Conservation (phyloP, 2,888 invertebrate genomes). For the Pyralis farinalis region DNA sequence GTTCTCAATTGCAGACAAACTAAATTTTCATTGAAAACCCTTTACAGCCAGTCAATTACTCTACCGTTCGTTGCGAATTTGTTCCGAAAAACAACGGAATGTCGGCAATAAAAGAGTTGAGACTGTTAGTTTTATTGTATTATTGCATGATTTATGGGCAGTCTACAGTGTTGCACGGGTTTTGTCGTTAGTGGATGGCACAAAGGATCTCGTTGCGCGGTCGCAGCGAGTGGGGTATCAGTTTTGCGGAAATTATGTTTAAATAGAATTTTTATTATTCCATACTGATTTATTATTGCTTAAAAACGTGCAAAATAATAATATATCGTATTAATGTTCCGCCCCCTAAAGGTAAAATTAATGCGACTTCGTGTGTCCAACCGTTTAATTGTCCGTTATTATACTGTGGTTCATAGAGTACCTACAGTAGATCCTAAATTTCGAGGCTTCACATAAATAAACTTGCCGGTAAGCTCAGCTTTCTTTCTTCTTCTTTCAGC, state of each 20-base stretch:
- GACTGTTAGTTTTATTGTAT: conserved; percentile 23
- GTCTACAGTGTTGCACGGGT: conserved; percentile 5
- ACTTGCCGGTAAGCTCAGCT: too few relatives aligned
- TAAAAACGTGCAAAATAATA: neutral
- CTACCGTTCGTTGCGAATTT: conserved; percentile 24
- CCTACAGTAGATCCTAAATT: too few relatives aligned
- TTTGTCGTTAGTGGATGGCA: conserved; percentile 9
- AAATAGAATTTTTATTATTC: too few relatives aligned
- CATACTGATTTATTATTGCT: too few relatives aligned
- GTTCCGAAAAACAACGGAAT: conserved; percentile 18
- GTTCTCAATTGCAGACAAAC: conserved; percentile 42
- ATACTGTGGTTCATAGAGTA: too few relatives aligned
- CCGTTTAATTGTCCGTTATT: too few relatives aligned
- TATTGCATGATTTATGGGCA: conserved; percentile 28
- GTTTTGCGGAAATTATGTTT: neutral
- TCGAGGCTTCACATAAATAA: too few relatives aligned
- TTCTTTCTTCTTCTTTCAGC: too few relatives aligned
- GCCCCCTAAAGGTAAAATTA: too few relatives aligned
- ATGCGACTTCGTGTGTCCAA: too few relatives aligned
- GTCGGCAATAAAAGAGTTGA: conserved; percentile 23
- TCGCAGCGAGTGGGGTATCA: neutral
- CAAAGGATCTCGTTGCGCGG: conserved; percentile 7
- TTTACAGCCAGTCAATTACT: conserved; percentile 44
- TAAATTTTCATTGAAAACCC: conserved; percentile 40
- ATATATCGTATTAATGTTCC: neutral